Evolutionary conservation across 1,140 invertebrate species (phyloP), one percentile per base, ranked within the genome.

Genomic region (Forficula auricularia): DNA sequence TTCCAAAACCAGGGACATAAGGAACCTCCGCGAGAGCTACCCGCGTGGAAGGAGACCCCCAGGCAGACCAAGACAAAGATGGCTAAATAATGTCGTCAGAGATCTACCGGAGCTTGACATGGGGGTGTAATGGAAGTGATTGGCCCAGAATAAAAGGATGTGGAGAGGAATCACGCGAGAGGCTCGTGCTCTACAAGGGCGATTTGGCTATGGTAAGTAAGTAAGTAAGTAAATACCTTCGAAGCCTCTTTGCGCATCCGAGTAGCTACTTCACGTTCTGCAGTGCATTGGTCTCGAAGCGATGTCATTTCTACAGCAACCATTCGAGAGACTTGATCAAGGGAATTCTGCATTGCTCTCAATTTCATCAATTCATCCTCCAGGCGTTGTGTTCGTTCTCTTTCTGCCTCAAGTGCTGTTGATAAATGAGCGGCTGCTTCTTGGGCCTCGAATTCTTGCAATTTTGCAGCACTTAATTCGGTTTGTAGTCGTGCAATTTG

Each of bases 401-500:
- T 58, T 54, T 74, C 72, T 35, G 60, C 57, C 39, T 79, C 75
- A 13, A 78, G 51, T 35, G 73, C 68, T 50, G 60, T 51, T 1
- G 60, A 60, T 12, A 66, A 45, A 3, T 63, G 53, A 8, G 57
- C 55, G 2, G 61, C 57, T 48, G 71, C 61, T 53, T 79, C 76
- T 38, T 73, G 72, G 0, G 76, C 72, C 50, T 79, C 76, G 45
- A 78, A 79, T 60, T 79, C 77, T 38, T 72, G 68, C 32, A 78
- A 60, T 19, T 67, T 66, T 0, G 71, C 69, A 1, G 70, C 55
- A 55, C 67, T 73, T 14, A 76, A 57, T 52, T 79, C 75, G 0
- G 77, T 72, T 57, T 79, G 77, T 15, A 79, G 56, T 31, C 66
- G 58, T 0, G 73, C 75, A n/a, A 79, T 63, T 54, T 77, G 70